Percentiles rank a stretch among this genome's conserved stretches.
phyloP scores from a whole-genome alignment of 2,113 vertebrate species.

The Harpagus bidentatus region DNA sequence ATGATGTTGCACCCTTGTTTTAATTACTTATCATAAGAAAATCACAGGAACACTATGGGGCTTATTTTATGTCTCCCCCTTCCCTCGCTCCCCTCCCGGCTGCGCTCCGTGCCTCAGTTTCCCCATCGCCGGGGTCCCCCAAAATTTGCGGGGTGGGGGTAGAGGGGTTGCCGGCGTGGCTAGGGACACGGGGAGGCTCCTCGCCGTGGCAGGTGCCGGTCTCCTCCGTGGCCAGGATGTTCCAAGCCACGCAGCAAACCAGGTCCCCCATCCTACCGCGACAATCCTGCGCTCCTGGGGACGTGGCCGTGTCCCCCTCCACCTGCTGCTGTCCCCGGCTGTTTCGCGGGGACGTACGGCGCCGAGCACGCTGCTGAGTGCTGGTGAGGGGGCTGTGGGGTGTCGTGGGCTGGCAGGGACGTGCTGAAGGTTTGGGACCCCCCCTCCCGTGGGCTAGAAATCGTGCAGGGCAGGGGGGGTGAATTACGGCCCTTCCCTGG shows the following conservation, averaged over 20 bases:
- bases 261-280: no score
- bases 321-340: neutral
- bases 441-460: accelerated
- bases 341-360: neutral
- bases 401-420: neutral
- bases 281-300: accelerated
- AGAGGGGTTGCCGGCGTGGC: no score
- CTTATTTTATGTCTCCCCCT: neutral
- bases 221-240: neutral
- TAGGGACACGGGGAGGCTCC: neutral
- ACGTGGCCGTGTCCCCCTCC: neutral
- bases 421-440: neutral
- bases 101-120: neutral
- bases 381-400: neutral
- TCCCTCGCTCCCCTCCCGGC: neutral
- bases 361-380: accelerated
- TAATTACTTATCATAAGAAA: neutral
- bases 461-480: accelerated
- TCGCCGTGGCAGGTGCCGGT: neutral
- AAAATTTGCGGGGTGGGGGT: accelerated
- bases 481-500: neutral
- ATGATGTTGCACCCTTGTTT: neutral
- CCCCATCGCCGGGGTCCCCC: neutral
- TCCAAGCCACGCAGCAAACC: neutral
- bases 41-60: neutral